phyloP scores from a whole-genome alignment of 2,888 invertebrate species.

The Tubulanus polymorphus region DNA sequence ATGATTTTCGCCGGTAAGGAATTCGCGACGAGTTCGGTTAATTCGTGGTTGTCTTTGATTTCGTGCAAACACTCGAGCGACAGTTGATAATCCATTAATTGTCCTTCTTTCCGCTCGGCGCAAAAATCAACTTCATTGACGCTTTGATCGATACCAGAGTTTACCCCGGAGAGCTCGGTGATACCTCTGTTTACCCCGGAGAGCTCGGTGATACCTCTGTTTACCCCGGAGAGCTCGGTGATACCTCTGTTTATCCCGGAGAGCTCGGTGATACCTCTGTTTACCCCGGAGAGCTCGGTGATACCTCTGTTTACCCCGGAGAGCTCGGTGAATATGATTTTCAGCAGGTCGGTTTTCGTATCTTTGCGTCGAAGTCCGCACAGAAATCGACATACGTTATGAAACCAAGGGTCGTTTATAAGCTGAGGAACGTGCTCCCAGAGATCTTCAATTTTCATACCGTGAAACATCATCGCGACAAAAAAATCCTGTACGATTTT shows the following conservation, averaged over 20 bases:
- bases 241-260: too few relatives aligned
- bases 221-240: too few relatives aligned
- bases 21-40: slow-evolving; percentile 23
- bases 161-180: too few relatives aligned
- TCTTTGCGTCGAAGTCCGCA: slow-evolving; percentile 24
- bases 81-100: slow-evolving; percentile 26
- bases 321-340: slow-evolving; percentile 25
- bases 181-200: too few relatives aligned
- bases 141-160: too few relatives aligned
- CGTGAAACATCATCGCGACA: slow-evolving; percentile 32
- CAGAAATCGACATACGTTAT: slow-evolving; percentile 14
- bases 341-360: slow-evolving; percentile 23
- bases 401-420: slow-evolving; percentile 6
- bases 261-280: slow-evolving; percentile 1
- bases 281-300: slow-evolving; percentile 1
- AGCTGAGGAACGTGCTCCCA: slow-evolving; percentile 16
- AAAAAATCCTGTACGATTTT: slow-evolving; percentile 32
- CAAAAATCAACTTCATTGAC: slow-evolving; percentile 2
- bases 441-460: slow-evolving; percentile 20
- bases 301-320: slow-evolving; percentile 22
- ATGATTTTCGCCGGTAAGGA: slow-evolving; percentile 28
- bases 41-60: slow-evolving; percentile 25
- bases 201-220: too few relatives aligned
- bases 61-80: slow-evolving; percentile 34
- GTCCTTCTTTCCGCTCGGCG: slow-evolving; percentile 13